These are phyloP conservation scores for Paradoxurus hermaphroditus DNA, from an alignment of 2,113 vertebrate genomes.

Conservation along the genomic window DNA sequence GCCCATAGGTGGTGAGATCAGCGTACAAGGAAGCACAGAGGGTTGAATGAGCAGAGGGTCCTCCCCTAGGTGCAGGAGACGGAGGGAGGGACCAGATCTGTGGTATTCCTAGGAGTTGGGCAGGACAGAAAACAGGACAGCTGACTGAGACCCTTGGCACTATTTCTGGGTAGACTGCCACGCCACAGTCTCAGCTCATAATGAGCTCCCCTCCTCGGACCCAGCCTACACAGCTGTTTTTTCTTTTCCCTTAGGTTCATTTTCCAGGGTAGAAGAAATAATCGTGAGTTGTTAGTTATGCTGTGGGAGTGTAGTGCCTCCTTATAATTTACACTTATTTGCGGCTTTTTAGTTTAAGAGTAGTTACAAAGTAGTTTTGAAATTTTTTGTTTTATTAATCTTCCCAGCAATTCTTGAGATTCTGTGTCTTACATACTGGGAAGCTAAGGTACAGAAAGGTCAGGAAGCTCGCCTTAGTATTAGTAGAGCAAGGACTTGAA, in stretches of 20 bases:
- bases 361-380: slow-evolving; percentile 16
- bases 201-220: slow-evolving; percentile 68
- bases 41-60: background rate
- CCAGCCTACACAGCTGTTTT: slow-evolving; percentile 71
- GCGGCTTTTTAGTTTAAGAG: background rate
- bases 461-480: background rate
- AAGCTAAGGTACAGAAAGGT: slow-evolving; percentile 2
- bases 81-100: background rate
- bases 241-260: slow-evolving; percentile 63
- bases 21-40: background rate
- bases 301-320: slow-evolving; percentile 35
- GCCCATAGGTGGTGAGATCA: background rate
- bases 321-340: background rate
- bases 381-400: slow-evolving; percentile 36
- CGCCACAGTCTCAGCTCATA: slow-evolving; percentile 56
- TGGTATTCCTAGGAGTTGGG: background rate
- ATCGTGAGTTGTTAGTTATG: slow-evolving; percentile 47
- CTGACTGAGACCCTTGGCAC: slow-evolving; percentile 72
- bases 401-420: slow-evolving; percentile 6
- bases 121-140: slow-evolving; percentile 57
- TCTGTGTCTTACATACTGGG: background rate
- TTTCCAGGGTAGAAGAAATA: slow-evolving; percentile 64
- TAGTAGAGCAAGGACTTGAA: slow-evolving; percentile 25
- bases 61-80: background rate
- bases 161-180: slow-evolving; percentile 73